Percentiles rank a stretch among this genome's conserved stretches.
phyloP scores from a whole-genome alignment of 2,797 vertebrate genomes.

The Halcyon smyrnensis region DNA sequence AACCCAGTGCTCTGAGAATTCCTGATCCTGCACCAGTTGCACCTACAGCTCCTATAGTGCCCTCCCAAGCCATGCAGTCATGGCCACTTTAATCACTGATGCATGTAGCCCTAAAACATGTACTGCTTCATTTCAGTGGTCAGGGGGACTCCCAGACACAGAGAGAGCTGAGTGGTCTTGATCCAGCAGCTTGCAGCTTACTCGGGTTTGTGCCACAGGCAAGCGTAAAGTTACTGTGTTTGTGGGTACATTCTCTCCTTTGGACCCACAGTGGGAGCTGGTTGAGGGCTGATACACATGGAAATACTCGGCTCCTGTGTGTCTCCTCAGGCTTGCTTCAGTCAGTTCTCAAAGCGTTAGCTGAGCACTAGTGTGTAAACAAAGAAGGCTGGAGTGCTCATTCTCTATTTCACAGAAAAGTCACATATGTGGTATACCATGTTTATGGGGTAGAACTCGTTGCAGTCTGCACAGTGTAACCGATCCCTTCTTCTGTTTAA shows the following conservation, averaged over 20 bases:
- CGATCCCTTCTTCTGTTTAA: background rate
- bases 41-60: background rate
- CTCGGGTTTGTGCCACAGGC: background rate
- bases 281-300: background rate
- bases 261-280: background rate
- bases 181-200: background rate
- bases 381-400: background rate
- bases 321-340: background rate
- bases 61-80: background rate
- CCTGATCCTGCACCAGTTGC: background rate
- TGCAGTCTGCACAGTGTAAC: background rate
- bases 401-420: background rate
- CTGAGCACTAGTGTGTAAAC: background rate
- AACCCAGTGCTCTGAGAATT: background rate
- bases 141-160: background rate
- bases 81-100: too few relatives aligned
- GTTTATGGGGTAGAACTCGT: background rate
- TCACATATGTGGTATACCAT: background rate
- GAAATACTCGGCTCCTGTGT: background rate
- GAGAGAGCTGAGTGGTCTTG: background rate
- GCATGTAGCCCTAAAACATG: background rate
- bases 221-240: background rate
- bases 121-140: background rate
- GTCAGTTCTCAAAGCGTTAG: background rate
- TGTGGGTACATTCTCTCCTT: background rate